phyloP scores from a whole-genome alignment of 2,797 vertebrate genomes.

The Merluccius polli region DNA sequence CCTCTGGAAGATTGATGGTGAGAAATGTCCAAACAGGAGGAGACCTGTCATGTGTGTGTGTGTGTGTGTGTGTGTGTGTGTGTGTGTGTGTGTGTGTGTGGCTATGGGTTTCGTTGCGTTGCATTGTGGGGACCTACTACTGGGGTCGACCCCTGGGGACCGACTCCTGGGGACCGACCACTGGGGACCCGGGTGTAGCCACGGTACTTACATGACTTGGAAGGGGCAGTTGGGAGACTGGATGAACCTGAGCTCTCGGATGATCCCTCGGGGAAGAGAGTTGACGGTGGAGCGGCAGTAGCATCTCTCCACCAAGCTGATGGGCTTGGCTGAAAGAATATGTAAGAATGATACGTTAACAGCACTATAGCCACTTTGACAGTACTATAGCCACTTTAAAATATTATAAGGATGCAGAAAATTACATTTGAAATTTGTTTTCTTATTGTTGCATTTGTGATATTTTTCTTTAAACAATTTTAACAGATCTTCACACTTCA shows the following conservation, averaged over 20 bases:
- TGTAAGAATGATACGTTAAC: background rate
- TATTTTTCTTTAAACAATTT: background rate
- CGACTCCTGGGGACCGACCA: background rate
- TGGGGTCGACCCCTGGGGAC: too few species aligned
- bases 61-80: background rate
- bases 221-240: constrained; percentile 79
- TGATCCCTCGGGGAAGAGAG: constrained; percentile 62
- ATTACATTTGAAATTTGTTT: background rate
- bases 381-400: background rate
- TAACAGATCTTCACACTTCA: background rate
- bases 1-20: constrained; percentile 76
- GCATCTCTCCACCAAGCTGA: constrained; percentile 79
- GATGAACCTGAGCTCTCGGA: constrained; percentile 75
- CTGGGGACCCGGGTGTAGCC: background rate
- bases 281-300: constrained; percentile 72
- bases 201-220: constrained; percentile 79
- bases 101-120: background rate
- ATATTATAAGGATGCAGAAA: background rate
- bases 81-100: constrained; percentile 6
- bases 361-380: background rate
- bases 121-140: background rate
- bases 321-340: constrained; percentile 68
- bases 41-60: constrained; percentile 39
- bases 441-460: background rate
- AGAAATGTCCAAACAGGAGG: constrained; percentile 64